phyloP scores from a whole-genome alignment of 2,888 invertebrate species.

The Cistogaster globosa region DNA sequence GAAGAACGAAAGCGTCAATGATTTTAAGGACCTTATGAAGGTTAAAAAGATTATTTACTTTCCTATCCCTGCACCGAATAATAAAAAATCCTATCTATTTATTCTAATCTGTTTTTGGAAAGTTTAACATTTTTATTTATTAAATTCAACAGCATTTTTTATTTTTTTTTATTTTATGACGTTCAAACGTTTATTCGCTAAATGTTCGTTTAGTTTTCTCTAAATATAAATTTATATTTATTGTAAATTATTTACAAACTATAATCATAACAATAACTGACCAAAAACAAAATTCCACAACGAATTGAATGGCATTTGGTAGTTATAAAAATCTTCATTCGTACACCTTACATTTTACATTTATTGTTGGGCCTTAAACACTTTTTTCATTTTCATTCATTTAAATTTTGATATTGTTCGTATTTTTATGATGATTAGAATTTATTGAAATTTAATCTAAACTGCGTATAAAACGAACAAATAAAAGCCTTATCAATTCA shows the following conservation, averaged over 20 bases:
- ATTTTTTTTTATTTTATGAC: too few relatives aligned
- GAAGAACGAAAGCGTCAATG: too few relatives aligned
- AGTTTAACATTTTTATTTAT: not conserved
- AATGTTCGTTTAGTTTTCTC: slow-evolving; percentile 21
- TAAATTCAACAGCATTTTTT: too few relatives aligned
- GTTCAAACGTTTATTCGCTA: slow-evolving; percentile 8
- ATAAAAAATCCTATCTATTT: too few relatives aligned
- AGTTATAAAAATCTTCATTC: too few relatives aligned
- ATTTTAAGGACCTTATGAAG: too few relatives aligned
- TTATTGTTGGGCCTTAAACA: not conserved
- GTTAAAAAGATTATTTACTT: too few relatives aligned
- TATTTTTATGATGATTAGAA: slow-evolving; percentile 69
- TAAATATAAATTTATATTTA: slow-evolving; percentile 36
- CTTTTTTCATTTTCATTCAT: not conserved
- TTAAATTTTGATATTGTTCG: slow-evolving; percentile 11
- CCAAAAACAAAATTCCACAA: slow-evolving; percentile 53
- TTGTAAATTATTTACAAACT: slow-evolving; percentile 63
- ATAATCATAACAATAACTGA: slow-evolving; percentile 32
- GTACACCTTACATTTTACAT: slow-evolving; percentile 18
- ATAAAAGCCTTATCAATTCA: slow-evolving; percentile 43
- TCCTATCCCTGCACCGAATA: too few relatives aligned
- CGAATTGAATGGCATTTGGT: slow-evolving; percentile 36
- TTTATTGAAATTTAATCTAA: slow-evolving; percentile 66
- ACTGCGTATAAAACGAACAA: slow-evolving; percentile 12
- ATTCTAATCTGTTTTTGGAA: too few relatives aligned